Base-by-base conservation (phyloP, 2,113 vertebrate species). In the Pygoscelis adeliae region DNA sequence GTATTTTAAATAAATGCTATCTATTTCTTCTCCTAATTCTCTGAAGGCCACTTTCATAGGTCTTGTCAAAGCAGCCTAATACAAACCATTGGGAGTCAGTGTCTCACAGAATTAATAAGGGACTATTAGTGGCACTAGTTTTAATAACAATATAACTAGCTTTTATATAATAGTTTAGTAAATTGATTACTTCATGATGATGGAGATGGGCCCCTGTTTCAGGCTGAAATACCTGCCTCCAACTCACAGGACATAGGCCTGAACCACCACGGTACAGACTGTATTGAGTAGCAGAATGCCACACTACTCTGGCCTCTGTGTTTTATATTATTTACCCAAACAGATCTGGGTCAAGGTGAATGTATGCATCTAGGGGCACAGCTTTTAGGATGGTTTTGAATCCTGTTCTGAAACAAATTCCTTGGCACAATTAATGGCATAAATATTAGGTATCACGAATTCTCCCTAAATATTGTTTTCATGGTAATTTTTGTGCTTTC, bases 191-290 rank as follows among this genome's bases (percentile, higher is more conserved):
- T 32, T 62, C 23, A 12, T 47, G 18, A 40, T 20, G 21, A 47
- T 0, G 0, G 11, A 72, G 38, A 15, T 36, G 7, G 13, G 15
- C 5, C 11, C 17, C 6, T 52, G 6, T 72, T 88, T 76, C 26
- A 76, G 66, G 13, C 32, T 69, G 27, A 63, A 67, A 82, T 22
- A 69, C 8, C 13, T 72, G 32, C 36, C 40, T 62, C 12, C 36
- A 34, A 23, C 15, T 44, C 47, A 69, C 44, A 83, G 52, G 14
- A 63, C 3, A 4, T 5, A 23, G 3, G 13, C 23, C 27, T 62
- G 15, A 66, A 46, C 8, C 42, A 53, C 27, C 30, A 42, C 0
- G 0, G 9, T 23, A 73, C 8, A 61, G 6, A 47, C 10, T 46
- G 36, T 32, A 69, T 1, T n/a, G 10, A 80, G 47, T 13, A 15